Base-by-base conservation (phyloP, 2,113 vertebrate genomes). In the Xyrauchen texanus region DNA sequence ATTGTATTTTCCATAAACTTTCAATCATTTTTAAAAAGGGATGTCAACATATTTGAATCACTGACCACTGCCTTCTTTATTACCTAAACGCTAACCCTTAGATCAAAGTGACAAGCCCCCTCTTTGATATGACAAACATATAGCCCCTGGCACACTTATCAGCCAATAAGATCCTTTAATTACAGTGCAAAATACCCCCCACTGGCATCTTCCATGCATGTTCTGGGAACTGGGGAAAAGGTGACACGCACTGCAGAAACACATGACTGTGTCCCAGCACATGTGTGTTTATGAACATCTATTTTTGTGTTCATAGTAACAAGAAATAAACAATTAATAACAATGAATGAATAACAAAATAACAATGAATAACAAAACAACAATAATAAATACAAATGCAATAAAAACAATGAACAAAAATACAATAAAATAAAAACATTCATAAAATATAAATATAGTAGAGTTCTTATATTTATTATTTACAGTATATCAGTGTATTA, bases 181-280 rank as follows among this genome's bases (percentile, higher is more conserved):
- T 79, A 55, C 53, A 53, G 68, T 15, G 8, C 52, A 13, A 21
- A 65, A 55, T 63, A 44, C 49, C 45, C 11, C 21, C 9, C 10
- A 6, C 45, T 45, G 65, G 44, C 2, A 3, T 15, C 4, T 34
- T 60, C 42, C 78, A 74, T 52, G 46, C 12, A 11, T 9, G 62
- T 45, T 65, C 71, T 12, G 45, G 6, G 47, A 77, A 82, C 16
- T 34, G n/a, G 52, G 4, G 16, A 51, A 77, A 82, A 44, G 46
- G 74, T 77, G 74, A 67, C 16, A 4, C 4, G 12, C 2, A 3
- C 15, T 15, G n/a, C 34, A 46, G 42, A 68, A 80, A 62, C 12
- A 11, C 13, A 72, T 66, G 49, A 63, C 60, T 53, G 62, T 58
- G 55, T 3, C 5, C 55, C 3, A 8, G 8, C 45, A 49, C 45